These are phyloP conservation scores for Anser brachyrhynchus DNA, from an alignment of 2,113 vertebrate species.

Conservation along the genomic window DNA sequence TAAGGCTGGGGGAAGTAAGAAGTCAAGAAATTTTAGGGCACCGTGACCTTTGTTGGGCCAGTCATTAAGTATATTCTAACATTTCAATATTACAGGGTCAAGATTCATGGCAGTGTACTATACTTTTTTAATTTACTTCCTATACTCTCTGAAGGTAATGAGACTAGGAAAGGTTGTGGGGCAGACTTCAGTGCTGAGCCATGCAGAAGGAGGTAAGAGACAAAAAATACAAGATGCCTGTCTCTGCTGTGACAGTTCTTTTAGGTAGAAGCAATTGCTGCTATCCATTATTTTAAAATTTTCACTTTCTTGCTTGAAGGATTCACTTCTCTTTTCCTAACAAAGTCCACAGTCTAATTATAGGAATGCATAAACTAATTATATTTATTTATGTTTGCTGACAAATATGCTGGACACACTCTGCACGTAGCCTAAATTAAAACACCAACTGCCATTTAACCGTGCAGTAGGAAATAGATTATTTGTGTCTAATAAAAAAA, in stretches of 20 bases:
- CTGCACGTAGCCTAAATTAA: conserved; percentile 4
- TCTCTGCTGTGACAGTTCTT: background rate
- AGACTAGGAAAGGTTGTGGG: background rate
- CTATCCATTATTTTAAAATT: background rate
- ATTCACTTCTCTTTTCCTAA: background rate
- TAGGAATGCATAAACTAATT: background rate
- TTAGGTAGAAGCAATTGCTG: background rate
- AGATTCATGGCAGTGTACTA: background rate
- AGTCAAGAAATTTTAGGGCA: background rate
- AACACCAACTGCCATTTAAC: background rate
- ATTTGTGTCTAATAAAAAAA: background rate
- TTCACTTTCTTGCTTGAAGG: background rate
- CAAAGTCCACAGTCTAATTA: background rate
- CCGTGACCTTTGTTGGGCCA: too few relatives aligned
- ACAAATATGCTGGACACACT: background rate
- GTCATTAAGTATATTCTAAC: background rate
- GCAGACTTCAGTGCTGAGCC: background rate
- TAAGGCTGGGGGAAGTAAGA: background rate
- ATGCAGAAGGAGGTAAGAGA: background rate
- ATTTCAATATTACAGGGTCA: background rate
- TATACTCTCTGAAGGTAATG: background rate
- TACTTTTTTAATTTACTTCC: background rate
- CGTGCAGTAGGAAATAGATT: background rate
- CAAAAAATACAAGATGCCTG: background rate
- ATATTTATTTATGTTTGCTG: background rate